A percentile compares a stretch with the other conserved stretches of the same genome.
phyloP scores from a whole-genome alignment of 1,140 invertebrate genomes.

The Laodelphax striatellus region DNA sequence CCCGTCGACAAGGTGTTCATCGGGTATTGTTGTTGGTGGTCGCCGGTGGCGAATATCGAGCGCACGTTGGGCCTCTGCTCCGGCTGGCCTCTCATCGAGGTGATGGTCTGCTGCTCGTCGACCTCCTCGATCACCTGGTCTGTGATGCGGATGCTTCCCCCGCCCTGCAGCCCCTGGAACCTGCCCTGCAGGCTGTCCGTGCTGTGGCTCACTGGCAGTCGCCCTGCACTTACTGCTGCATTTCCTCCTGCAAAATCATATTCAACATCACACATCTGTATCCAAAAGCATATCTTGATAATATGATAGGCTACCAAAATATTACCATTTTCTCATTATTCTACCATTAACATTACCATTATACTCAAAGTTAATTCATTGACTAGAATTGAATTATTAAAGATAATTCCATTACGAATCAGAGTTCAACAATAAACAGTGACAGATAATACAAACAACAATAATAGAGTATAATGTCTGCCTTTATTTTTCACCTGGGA shows the following conservation, averaged over 20 bases:
- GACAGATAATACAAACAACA: too few species aligned
- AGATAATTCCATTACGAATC: too few species aligned
- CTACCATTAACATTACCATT: too few species aligned
- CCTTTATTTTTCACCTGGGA: too few species aligned
- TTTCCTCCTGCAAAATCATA: slow-evolving; percentile 2
- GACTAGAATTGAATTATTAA: too few species aligned
- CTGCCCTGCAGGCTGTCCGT: slow-evolving; percentile 13
- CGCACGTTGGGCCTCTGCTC: slow-evolving; percentile 37
- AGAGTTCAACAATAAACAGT: too few species aligned
- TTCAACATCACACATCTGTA: too few species aligned
- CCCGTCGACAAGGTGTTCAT: not conserved
- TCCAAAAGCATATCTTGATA: too few species aligned
- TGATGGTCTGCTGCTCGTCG: slow-evolving; percentile 67
- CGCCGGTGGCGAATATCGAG: slow-evolving; percentile 30
- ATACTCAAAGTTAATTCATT: too few species aligned
- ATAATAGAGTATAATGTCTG: too few species aligned
- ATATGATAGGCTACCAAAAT: too few species aligned
- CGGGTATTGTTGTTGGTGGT: not conserved
- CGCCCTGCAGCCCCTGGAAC: slow-evolving; percentile 25
- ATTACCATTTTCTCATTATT: too few species aligned
- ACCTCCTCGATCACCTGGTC: slow-evolving; percentile 71
- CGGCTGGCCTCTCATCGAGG: slow-evolving; percentile 42
- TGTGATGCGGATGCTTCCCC: slow-evolving; percentile 50
- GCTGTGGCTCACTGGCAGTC: slow-evolving; percentile 17
- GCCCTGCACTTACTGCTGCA: not conserved